Percentiles rank a stretch among this genome's conserved stretches.
Conservation (phyloP, 2,113 vertebrate genomes). For the Cygnus atratus region DNA sequence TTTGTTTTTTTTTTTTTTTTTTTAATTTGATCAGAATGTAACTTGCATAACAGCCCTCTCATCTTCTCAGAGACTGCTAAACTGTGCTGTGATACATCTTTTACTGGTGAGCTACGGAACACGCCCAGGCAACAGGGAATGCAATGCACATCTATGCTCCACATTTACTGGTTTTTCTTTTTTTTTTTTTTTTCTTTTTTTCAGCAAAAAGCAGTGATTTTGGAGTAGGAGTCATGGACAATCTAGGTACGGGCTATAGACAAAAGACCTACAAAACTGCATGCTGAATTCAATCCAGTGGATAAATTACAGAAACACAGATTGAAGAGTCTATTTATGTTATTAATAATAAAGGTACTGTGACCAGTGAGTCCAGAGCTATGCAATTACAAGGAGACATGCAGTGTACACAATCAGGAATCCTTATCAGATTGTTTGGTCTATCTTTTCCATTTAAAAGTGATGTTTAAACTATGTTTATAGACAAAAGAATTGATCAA, state of each 20-base stretch:
- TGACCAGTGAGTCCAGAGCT: background rate
- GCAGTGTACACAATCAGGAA: slow-evolving; percentile 50
- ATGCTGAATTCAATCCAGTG: background rate
- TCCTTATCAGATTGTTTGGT: slow-evolving; percentile 70
- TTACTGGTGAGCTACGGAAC: background rate
- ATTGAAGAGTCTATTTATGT: background rate
- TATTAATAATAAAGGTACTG: slow-evolving; percentile 50
- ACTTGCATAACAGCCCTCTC: background rate
- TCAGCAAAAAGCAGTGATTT: background rate
- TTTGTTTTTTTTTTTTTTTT: no score
- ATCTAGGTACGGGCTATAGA: background rate
- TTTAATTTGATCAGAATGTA: background rate
- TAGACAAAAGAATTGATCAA: slow-evolving; percentile 46
- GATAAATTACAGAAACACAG: background rate
- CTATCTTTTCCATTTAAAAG: slow-evolving; percentile 64
- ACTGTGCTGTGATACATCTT: background rate
- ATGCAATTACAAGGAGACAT: slow-evolving; percentile 46
- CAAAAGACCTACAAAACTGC: background rate
- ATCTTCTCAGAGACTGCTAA: background rate
- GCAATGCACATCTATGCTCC: background rate
- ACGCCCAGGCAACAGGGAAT: background rate
- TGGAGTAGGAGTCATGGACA: background rate
- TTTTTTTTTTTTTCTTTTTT: background rate
- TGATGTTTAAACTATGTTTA: slow-evolving; percentile 58
- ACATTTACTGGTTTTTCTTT: background rate